Percentiles rank a stretch among this genome's conserved stretches.
Conservation (phyloP, 2,888 invertebrate genomes). For the Epinotia bilunana region DNA sequence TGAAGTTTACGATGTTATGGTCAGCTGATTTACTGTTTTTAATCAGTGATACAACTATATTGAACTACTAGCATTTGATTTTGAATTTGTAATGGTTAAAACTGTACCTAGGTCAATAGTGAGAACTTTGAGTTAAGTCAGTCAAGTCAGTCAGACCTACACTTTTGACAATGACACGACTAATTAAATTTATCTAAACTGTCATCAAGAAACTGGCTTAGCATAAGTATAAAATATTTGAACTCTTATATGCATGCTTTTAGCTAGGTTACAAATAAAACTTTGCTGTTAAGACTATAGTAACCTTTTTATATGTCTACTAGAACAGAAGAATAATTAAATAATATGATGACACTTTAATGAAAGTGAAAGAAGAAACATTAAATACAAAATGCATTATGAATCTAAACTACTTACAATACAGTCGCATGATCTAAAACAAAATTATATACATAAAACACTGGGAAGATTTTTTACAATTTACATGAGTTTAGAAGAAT, state of each 20-base stretch:
- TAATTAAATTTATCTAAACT: neutral
- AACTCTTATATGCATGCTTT: constrained; percentile 19
- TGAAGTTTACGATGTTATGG: constrained; percentile 50
- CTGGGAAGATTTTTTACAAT: constrained; percentile 42
- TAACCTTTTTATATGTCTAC: neutral
- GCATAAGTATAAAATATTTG: neutral
- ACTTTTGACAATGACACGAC: neutral
- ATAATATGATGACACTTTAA: constrained; percentile 38
- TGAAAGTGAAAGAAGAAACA: constrained; percentile 54
- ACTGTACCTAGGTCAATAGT: neutral
- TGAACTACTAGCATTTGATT: neutral
- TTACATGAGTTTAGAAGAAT: constrained; percentile 60
- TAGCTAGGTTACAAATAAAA: constrained; percentile 14
- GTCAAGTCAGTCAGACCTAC: constrained; percentile 13
- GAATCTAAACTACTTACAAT: constrained; percentile 46
- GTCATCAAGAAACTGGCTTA: neutral
- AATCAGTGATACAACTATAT: constrained; percentile 13
- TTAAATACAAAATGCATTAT: constrained; percentile 48
- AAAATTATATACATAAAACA: constrained; percentile 47
- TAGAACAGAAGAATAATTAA: constrained; percentile 3
- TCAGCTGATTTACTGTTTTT: constrained; percentile 45
- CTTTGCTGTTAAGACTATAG: neutral
- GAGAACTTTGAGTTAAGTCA: constrained; percentile 2
- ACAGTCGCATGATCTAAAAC: constrained; percentile 44
- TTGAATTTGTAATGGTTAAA: constrained; percentile 2